Evolutionary conservation across 64 coral and sea anemone genomes (phyloP).

Genomic region (Catalaphyllia jardinei): DNA sequence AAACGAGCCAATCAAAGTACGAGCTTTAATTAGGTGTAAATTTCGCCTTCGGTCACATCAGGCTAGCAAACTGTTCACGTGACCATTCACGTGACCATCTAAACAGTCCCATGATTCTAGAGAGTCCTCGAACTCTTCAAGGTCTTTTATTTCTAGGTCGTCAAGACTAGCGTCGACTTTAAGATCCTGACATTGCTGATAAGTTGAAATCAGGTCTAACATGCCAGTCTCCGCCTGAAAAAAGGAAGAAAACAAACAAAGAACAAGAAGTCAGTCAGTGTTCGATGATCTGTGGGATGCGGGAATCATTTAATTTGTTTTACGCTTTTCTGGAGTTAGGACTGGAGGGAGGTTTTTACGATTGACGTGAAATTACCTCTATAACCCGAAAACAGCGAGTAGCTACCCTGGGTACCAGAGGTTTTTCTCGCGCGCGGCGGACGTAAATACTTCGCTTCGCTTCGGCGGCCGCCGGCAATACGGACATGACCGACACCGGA

Average conservation of each 20-base stretch:
- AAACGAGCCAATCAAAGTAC: neutral
- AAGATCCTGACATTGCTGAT: conserved; percentile 85
- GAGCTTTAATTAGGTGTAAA: neutral
- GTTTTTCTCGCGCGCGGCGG: too few species aligned
- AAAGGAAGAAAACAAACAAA: neutral
- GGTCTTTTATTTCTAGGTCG: conserved; percentile 74
- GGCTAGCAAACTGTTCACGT: neutral
- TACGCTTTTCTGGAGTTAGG: too few species aligned
- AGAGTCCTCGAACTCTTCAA: conserved; percentile 87
- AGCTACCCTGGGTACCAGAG: too few species aligned
- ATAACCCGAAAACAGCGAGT: too few species aligned
- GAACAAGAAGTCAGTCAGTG: neutral
- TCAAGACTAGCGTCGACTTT: conserved; percentile 39
- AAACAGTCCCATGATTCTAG: conserved; percentile 83
- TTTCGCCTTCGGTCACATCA: neutral
- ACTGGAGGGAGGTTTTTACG: too few species aligned
- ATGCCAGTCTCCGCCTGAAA: conserved; percentile 67
- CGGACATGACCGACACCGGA: too few species aligned
- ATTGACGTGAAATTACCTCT: too few species aligned
- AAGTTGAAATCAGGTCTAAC: conserved; percentile 75
- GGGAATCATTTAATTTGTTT: neutral
- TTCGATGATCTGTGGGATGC: neutral
- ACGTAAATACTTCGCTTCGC: too few species aligned
- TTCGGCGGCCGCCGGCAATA: too few species aligned
- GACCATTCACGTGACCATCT: conserved; percentile 27